Conservation (phyloP, 64 coral and sea anemone genomes). For the Platygyra sinensis region DNA sequence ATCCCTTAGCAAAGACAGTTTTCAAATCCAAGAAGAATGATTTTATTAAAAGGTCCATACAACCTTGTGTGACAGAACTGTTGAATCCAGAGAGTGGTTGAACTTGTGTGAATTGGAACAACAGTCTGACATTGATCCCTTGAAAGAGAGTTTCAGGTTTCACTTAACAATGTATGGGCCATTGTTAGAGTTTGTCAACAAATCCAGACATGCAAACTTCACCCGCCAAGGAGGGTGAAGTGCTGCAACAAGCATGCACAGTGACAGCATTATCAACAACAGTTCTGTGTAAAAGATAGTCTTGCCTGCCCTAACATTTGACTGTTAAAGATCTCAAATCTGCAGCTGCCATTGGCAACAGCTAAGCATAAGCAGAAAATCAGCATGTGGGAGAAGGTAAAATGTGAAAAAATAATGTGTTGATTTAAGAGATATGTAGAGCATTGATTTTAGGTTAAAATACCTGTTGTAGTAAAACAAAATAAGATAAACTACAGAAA, state of each 20-base stretch:
- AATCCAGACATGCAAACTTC: neutral
- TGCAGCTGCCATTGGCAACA: neutral
- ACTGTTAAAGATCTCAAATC: neutral
- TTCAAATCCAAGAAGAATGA: neutral
- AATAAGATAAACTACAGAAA: constrained; percentile 35
- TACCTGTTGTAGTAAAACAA: neutral
- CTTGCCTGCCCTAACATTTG: too few species aligned
- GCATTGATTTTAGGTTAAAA: neutral
- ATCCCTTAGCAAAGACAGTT: neutral
- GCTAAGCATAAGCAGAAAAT: neutral
- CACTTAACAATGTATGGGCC: neutral
- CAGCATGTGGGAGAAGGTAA: neutral
- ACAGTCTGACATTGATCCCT: neutral
- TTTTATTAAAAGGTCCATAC: neutral
- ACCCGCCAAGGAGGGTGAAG: neutral
- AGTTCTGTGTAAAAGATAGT: neutral
- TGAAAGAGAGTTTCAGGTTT: neutral
- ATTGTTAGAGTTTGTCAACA: constrained; percentile 8
- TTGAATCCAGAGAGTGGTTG: neutral
- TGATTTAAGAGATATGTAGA: constrained; percentile 24
- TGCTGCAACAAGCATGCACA: neutral
- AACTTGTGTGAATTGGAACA: constrained; percentile 1
- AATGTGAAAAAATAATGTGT: neutral
- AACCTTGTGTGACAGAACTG: constrained; percentile 29
- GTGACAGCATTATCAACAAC: neutral